Percentiles rank a stretch among this genome's conserved stretches.
phyloP scores from a whole-genome alignment of 1,140 invertebrate genomes.

The Pseudobourletiella spinata region DNA sequence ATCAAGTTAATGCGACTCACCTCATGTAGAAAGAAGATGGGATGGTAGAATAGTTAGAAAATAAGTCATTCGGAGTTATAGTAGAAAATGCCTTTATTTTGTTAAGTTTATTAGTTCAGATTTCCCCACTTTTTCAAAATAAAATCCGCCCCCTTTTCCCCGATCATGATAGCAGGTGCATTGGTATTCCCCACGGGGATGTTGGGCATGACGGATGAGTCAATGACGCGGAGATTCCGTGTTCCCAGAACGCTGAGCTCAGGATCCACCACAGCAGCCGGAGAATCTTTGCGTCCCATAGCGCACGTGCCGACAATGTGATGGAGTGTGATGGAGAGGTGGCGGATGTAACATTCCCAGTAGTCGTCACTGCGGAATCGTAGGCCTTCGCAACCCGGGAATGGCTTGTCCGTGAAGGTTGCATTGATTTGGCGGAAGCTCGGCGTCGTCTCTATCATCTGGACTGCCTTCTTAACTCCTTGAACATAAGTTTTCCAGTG shows the following conservation, averaged over 20 bases:
- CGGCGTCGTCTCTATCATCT: slow-evolving; percentile 20
- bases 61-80: too few relatives aligned
- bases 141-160: too few relatives aligned
- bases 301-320: neutral
- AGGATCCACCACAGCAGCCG: neutral
- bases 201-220: too few relatives aligned
- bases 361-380: slow-evolving; percentile 69
- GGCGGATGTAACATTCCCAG: slow-evolving; percentile 42
- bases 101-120: too few relatives aligned
- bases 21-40: too few relatives aligned
- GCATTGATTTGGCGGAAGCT: slow-evolving; percentile 21
- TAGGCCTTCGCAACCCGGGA: slow-evolving; percentile 65
- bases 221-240: neutral
- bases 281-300: too few relatives aligned
- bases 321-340: neutral
- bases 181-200: neutral
- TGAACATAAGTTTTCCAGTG: slow-evolving; percentile 19
- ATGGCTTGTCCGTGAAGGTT: slow-evolving; percentile 43
- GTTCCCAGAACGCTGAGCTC: neutral
- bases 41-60: too few relatives aligned
- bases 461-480: slow-evolving; percentile 21
- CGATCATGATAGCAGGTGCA: neutral
- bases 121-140: too few relatives aligned
- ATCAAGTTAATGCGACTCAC: too few relatives aligned
- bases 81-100: too few relatives aligned